Base-by-base conservation (phyloP, 2,797 vertebrate genomes). In the Moxostoma hubbsi region DNA sequence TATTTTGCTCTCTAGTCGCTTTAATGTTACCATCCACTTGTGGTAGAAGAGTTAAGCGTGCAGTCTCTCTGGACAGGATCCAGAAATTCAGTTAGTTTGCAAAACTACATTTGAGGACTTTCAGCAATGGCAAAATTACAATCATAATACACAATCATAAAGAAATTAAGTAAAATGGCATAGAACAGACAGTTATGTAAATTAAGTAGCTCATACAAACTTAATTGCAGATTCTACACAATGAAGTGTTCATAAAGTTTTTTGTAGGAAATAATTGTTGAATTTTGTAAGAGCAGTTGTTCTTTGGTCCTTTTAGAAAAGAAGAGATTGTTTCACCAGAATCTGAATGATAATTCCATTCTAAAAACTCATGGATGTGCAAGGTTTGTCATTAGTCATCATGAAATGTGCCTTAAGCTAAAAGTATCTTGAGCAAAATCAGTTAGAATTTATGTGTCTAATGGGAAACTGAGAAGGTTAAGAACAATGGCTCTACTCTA, bases 321-420 rank as follows among this genome's bases (percentile, higher is more conserved):
- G 24, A 24, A 3, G 11, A 11, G 1, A 47, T 59, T 72, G 10
- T 72, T 72, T 72, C 2, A 7, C 15, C 12, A 43, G 54, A 55
- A 55, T 15, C 16, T 70, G 13, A 70, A 70, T 8, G 15, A 43
- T 13, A 18, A 6, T 51, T 74, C 7, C 59, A 16, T 4, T 12
- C 50, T 51, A 45, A 9, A 45, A 61, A 10, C 9, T 9, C 9
- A 50, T 61, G 47, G 9, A 68, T 77, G 55, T 12, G 47, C 55
- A 68, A 43, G 18, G 55, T 12, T 68, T 50, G 64, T 15, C 66
- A 75, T 81, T 63, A 64, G 49, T 70, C 73, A 81, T 63, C 36
- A 70, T 70, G 16, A 75, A 55, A 59, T 24, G 66, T 71, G 77
- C 67, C 77, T 36, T 59, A 61, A 72, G 67, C 54, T 36, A 64